Conservation (phyloP, 2,888 invertebrate species). For the Cryptus armator region DNA sequence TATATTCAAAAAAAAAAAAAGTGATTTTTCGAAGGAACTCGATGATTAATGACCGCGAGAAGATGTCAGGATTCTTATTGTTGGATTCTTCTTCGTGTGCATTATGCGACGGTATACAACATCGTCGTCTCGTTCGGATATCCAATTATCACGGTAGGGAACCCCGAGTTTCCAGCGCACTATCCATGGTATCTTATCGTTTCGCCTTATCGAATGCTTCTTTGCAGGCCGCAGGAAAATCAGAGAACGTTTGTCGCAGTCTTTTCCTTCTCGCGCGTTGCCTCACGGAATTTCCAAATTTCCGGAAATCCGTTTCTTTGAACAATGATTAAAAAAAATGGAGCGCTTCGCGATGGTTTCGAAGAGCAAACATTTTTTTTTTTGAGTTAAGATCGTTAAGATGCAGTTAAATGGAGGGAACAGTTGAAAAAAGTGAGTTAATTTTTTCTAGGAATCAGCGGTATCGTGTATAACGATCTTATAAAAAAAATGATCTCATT, state of each 20-base stretch:
- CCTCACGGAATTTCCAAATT: slow-evolving; percentile 15
- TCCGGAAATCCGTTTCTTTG: slow-evolving; percentile 45
- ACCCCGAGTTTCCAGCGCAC: slow-evolving; percentile 2
- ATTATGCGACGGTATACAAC: not conserved
- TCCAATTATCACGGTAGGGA: slow-evolving; percentile 40
- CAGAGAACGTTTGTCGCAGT: slow-evolving; percentile 21
- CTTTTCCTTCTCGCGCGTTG: slow-evolving; percentile 8
- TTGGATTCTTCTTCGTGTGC: not conserved
- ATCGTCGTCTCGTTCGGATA: slow-evolving; percentile 22
- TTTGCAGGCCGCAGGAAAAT: slow-evolving; percentile 39
- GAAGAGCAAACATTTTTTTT: not conserved
- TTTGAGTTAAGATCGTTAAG: not conserved
- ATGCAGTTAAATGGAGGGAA: not conserved
- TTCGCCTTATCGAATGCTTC: slow-evolving; percentile 42
- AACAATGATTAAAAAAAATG: not conserved
- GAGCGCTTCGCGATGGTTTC: not conserved
- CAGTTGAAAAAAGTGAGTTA: no score
- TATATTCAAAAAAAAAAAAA: not conserved
- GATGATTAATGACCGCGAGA: not conserved
- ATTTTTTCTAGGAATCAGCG: no score
- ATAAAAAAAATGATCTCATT: no score
- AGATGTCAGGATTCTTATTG: not conserved
- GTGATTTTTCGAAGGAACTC: not conserved
- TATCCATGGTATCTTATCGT: slow-evolving; percentile 43
- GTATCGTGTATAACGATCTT: no score